phyloP scores from a whole-genome alignment of 2,113 vertebrate species.

The Hippolais icterina region DNA sequence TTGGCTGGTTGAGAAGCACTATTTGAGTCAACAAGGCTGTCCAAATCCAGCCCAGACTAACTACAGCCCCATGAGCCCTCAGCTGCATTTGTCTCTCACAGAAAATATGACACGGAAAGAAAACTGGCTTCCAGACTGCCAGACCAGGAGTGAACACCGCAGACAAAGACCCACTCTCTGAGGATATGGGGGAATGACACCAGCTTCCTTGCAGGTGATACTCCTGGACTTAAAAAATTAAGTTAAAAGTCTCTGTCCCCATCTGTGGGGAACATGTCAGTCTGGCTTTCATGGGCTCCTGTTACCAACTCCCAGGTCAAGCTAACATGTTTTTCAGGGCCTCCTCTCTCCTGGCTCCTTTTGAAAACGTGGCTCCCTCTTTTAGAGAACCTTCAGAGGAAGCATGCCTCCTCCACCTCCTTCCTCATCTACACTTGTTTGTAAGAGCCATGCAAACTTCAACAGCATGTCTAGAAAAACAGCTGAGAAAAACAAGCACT shows the following conservation, averaged over 20 bases:
- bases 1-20: not conserved
- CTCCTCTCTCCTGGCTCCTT: not conserved
- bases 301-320: not conserved
- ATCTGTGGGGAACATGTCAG: not conserved
- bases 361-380: not conserved
- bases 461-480: not conserved
- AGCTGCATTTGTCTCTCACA: not conserved
- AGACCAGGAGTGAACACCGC: not conserved
- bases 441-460: not conserved
- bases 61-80: not conserved
- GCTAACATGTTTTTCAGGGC: not conserved
- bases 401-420: not conserved
- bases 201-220: constrained; percentile 4
- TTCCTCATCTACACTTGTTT: not conserved
- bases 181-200: not conserved
- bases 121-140: not conserved
- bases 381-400: not conserved
- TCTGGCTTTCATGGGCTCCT: not conserved
- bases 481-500: not conserved
- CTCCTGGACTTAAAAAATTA: not conserved
- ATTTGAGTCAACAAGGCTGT: constrained; percentile 32
- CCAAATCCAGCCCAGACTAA: not conserved
- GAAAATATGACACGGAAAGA: not conserved
- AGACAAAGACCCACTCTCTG: not conserved
- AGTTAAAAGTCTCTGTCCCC: not conserved